A percentile compares a stretch with the other conserved stretches of the same genome.
Evolutionary conservation across 2,797 vertebrate genomes (phyloP).

Genomic region (Chromis chromis): DNA sequence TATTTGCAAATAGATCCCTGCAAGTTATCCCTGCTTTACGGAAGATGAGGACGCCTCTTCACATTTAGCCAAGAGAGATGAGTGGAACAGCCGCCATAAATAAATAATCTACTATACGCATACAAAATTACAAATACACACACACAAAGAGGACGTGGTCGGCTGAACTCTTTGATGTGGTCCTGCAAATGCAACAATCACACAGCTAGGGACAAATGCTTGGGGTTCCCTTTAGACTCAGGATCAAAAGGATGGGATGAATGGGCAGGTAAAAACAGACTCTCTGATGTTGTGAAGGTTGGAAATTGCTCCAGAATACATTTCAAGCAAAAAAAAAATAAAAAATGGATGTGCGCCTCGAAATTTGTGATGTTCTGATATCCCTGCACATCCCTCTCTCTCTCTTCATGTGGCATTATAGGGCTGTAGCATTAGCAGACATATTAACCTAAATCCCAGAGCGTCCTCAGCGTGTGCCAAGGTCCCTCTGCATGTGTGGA

Average conservation of each 20-base stretch:
- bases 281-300: constrained; percentile 42
- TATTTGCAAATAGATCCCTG: not conserved
- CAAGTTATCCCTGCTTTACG: not conserved
- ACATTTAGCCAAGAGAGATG: constrained; percentile 2
- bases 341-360: not conserved
- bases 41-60: not conserved
- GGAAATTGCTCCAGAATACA: constrained; percentile 23
- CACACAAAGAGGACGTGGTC: not conserved
- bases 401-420: constrained; percentile 37
- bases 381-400: not conserved
- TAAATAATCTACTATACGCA: not conserved
- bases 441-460: constrained; percentile 75
- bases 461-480: constrained; percentile 54
- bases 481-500: constrained; percentile 58
- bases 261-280: constrained; percentile 45
- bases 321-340: constrained; percentile 1
- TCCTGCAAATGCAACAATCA: constrained; percentile 33
- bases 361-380: constrained; percentile 21
- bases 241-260: constrained; percentile 52
- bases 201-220: constrained; percentile 18
- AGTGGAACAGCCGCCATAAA: constrained; percentile 17
- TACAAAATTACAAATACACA: not conserved
- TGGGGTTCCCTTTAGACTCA: constrained; percentile 31
- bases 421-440: constrained; percentile 51
- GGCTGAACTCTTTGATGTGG: constrained; percentile 55